phyloP scores from a whole-genome alignment of 2,113 vertebrate species.

The Trematocara zebra region DNA sequence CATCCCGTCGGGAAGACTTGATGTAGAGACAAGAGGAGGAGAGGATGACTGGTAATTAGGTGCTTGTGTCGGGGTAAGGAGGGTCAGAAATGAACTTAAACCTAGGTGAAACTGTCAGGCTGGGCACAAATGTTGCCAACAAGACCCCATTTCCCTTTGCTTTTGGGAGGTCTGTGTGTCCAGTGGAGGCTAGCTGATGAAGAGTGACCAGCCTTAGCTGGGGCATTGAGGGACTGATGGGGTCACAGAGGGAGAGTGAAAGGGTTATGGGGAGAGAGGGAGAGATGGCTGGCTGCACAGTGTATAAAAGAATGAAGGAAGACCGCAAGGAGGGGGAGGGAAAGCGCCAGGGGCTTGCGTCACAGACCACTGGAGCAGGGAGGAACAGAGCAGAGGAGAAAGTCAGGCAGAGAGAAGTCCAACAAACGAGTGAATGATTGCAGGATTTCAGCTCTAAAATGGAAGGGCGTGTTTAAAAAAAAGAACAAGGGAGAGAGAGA shows the following conservation, averaged over 20 bases:
- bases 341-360: slow-evolving; percentile 43
- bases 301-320: slow-evolving; percentile 54
- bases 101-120: slow-evolving; percentile 31
- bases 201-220: slow-evolving; percentile 60
- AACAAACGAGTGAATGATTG: slow-evolving; percentile 68
- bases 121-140: slow-evolving; percentile 13
- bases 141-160: slow-evolving; percentile 27
- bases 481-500: not conserved
- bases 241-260: slow-evolving; percentile 45
- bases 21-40: slow-evolving; percentile 29
- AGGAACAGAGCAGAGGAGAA: slow-evolving; percentile 41
- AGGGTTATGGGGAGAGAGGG: not conserved
- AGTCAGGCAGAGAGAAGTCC: slow-evolving; percentile 37
- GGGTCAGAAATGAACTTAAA: slow-evolving; percentile 34
- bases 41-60: slow-evolving; percentile 39
- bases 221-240: slow-evolving; percentile 49
- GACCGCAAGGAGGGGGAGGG: not conserved
- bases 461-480: not conserved
- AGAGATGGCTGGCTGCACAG: slow-evolving; percentile 46
- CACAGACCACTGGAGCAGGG: slow-evolving; percentile 64
- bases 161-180: slow-evolving; percentile 40
- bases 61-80: slow-evolving; percentile 8
- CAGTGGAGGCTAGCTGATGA: slow-evolving; percentile 51
- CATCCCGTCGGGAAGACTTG: slow-evolving; percentile 33
- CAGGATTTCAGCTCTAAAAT: slow-evolving; percentile 56